phyloP scores from a whole-genome alignment of 2,113 vertebrate species.

The Terrapene triunguis region DNA sequence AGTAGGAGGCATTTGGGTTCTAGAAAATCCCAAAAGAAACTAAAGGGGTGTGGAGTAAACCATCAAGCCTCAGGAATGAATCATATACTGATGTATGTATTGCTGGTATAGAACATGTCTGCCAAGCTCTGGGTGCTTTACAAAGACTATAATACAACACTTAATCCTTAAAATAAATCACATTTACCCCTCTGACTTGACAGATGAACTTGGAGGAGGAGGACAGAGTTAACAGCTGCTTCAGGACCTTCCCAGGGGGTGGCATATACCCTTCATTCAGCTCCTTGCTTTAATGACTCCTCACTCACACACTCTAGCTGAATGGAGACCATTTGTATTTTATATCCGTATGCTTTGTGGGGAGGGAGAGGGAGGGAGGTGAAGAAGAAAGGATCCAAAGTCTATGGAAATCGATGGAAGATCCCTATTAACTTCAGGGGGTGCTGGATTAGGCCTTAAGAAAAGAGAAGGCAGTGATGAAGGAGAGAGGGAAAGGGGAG shows the following conservation, averaged over 20 bases:
- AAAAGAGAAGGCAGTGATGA: not conserved
- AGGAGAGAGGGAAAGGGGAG: not conserved
- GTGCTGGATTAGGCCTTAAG: not conserved
- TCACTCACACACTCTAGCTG: not conserved
- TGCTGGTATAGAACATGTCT: not conserved
- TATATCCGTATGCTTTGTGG: not conserved
- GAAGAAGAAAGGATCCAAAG: not conserved
- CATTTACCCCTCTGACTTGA: not conserved
- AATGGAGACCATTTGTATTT: not conserved
- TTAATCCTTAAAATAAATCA: not conserved
- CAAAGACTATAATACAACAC: not conserved
- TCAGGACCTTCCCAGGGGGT: not conserved
- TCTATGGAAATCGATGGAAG: not conserved
- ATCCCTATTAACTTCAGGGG: not conserved
- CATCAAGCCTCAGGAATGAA: not conserved
- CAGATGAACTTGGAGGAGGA: not conserved
- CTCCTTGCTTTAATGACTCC: not conserved
- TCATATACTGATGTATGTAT: not conserved
- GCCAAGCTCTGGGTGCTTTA: not conserved
- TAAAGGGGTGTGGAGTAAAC: not conserved
- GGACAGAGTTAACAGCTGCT: not conserved
- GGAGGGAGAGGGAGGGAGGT: not conserved
- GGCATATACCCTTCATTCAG: not conserved
- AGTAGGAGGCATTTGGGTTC: not conserved
- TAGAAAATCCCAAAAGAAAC: not conserved